phyloP scores from a whole-genome alignment of 2,797 vertebrate genomes.

The Pseudochirops cupreus region DNA sequence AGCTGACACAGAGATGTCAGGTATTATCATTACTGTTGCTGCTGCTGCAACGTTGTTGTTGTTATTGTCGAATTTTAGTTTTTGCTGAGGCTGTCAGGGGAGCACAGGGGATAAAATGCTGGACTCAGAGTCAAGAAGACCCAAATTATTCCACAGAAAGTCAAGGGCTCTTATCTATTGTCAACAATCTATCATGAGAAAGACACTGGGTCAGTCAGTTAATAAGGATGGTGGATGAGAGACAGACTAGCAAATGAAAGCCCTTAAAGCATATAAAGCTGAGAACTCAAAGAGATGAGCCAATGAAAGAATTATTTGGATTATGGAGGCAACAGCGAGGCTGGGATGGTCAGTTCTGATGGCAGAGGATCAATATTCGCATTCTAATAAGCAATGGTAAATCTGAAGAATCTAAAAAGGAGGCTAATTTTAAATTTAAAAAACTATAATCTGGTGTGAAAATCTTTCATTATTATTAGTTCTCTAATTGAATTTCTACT shows the following conservation, averaged over 20 bases:
- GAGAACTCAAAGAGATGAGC: neutral
- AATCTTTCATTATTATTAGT: neutral
- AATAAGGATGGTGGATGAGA: neutral
- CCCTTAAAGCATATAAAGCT: neutral
- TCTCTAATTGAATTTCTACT: neutral
- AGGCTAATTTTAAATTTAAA: neutral
- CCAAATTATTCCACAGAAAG: neutral
- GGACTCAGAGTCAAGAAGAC: neutral
- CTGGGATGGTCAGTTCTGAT: neutral
- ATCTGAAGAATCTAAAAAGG: neutral
- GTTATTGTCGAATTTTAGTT: neutral
- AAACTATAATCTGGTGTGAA: neutral
- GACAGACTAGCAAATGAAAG: neutral
- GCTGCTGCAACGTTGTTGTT: too few relatives aligned
- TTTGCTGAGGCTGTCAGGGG: neutral
- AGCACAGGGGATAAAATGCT: neutral
- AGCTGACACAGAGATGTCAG: neutral
- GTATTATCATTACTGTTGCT: neutral
- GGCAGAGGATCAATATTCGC: neutral
- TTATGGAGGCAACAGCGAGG: neutral
- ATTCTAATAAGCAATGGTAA: neutral
- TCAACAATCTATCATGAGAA: neutral
- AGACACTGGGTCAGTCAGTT: neutral
- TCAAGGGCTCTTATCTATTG: neutral
- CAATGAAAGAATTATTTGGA: neutral